Base-by-base conservation (phyloP, 1,140 invertebrate species). In the Brachionus koreanus region DNA sequence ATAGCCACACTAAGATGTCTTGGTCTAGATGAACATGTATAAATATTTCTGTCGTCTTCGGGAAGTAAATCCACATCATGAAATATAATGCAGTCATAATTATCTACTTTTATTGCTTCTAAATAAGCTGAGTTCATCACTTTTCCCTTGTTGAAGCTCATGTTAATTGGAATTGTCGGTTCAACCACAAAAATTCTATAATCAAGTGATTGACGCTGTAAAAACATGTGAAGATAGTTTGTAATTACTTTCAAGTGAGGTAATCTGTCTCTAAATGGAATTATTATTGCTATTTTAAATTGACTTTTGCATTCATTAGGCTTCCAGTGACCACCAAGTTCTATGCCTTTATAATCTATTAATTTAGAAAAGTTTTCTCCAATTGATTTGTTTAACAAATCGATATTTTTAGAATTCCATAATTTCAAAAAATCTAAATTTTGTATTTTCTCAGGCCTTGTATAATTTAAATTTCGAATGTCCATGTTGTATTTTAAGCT, bases 111-210 rank as follows among this genome's bases (percentile, higher is more conserved):
- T 5, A 79, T 19, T 5, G 39, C 49, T 79, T 79, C 75, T 19
- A 57, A 23, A 79, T 61, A 79, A 23, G 33, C 75, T 13, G 75
- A 79, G 63, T 79, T 83, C 76, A 67, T 72, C 12, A 82, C 63
- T 29, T 29, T 43, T 13, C 82, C 65, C 19, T 83, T 75, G 33
- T 83, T 75, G 39, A 72, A 83, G 23, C 37, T 57, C 10, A 49
- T 69, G 46, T 72, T 29, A 3, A 35, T n/a, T 33, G 43, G 49
- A 29, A 79, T 57, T 49, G 57, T 65, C 1, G 52, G 87, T 83
- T 87, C 87, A 33, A 87, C 83, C 0, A 88, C 84, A 84, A 88
- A 87, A 81, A 88, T 85, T 77, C 83, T 82, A 79, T 88, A 88
- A 7, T 86, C 84, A 10, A 88, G 84, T 35, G 84, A 76, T 83